Conservation (phyloP, 2,888 invertebrate genomes). For the Drosophila maculinotata region DNA sequence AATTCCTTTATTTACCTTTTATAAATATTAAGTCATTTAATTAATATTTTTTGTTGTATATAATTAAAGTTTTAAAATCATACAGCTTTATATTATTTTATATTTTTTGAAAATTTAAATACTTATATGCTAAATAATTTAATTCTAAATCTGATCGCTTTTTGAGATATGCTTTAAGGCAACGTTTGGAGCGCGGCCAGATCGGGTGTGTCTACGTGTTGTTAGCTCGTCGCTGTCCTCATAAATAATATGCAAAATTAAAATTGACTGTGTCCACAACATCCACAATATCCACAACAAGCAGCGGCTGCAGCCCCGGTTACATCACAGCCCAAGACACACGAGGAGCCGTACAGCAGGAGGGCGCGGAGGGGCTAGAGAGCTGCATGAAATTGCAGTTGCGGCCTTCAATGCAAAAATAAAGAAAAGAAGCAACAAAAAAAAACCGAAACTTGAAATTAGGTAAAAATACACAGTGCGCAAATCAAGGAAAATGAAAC, state of each 20-base stretch:
- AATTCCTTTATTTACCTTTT: no score
- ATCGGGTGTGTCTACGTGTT: slow-evolving; percentile 6
- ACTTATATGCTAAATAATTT: no score
- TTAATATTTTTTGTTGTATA: no score
- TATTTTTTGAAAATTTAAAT: no score
- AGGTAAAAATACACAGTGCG: slow-evolving; percentile 52
- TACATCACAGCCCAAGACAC: slow-evolving; percentile 40
- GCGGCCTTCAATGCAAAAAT: slow-evolving; percentile 56
- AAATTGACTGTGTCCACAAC: slow-evolving; percentile 51
- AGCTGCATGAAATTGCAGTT: slow-evolving; percentile 59
- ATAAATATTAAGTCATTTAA: no score
- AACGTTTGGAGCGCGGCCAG: background rate
- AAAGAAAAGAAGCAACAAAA: slow-evolving; percentile 45
- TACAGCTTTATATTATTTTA: no score
- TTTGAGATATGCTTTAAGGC: background rate
- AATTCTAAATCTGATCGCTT: no score
- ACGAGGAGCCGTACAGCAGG: slow-evolving; percentile 5
- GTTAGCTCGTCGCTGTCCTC: slow-evolving; percentile 11
- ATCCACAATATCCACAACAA: slow-evolving; percentile 6
- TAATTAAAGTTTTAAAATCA: no score
- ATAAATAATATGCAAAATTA: slow-evolving; percentile 61
- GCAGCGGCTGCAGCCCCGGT: slow-evolving; percentile 25
- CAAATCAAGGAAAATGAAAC: slow-evolving; percentile 46
- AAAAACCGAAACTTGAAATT: slow-evolving; percentile 56
- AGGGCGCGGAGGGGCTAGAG: slow-evolving; percentile 5